Base-by-base conservation (phyloP, 2,888 invertebrate species). In the Philaethria dido region DNA sequence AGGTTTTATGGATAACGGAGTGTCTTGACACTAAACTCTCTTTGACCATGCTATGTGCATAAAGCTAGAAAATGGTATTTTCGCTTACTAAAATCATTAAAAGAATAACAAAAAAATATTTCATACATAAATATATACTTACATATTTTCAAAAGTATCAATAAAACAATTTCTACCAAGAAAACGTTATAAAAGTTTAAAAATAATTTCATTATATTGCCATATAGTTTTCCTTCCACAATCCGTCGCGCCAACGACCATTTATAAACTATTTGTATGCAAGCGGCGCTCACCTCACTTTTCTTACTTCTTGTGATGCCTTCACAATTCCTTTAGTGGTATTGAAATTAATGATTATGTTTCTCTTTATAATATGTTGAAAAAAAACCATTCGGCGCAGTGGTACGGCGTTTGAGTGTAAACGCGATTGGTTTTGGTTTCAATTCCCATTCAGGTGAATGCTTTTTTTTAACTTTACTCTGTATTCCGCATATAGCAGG, bases 231-330 rank as follows among this genome's bases (percentile, higher is more conserved):
- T 65, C 62, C 59, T 60, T 65, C 64, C 57, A 69, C 52, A 69
- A 76, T 71, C 74, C 72, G 76, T 80, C 80, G 79, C 84, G 79
- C 76, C 77, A 72, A 78, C 78, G 78, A 81, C 89, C 92, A 92
- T 93, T 93, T 93, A 89, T 89, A 88, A 91, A 88, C 90, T 87
- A 93, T 93, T 93, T 92, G 93, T 93, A 93, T 93, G 93, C 93
- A 86, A 83, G 81, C 78, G 85, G 81, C 78, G 76, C 81, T 77
- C 67, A 75, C 81, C 86, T 87, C 91, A 92, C 90, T 92, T 89
- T 89, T 93, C 90, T 90, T 89, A 84, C 86, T 90, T 85, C 78
- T 81, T 77, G 83, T 88, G 93, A 90, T 88, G 87, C 52, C 52
- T 54, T 42, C 42, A 42, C 42, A 44, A 62, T 62, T 62, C 36